Percentiles rank a stretch among this genome's conserved stretches.
These are phyloP conservation scores for Oncorhynchus mykiss DNA, from an alignment of 2,113 vertebrate species.

Conservation along the genomic window DNA sequence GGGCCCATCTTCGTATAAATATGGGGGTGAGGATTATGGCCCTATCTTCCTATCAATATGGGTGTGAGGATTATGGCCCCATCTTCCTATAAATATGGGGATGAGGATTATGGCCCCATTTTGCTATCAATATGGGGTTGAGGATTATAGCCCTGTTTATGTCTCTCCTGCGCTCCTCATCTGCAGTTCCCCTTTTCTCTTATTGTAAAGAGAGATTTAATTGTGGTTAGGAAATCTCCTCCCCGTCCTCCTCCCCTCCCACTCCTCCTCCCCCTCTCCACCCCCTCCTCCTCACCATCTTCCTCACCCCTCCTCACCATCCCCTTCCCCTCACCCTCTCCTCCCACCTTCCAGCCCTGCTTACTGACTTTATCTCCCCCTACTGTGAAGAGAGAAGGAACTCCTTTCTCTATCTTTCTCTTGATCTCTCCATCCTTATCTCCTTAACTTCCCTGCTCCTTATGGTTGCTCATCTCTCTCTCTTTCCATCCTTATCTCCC, in stretches of 20 bases:
- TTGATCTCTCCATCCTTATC: background rate
- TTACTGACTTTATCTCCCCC: background rate
- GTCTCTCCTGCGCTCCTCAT: too few relatives aligned
- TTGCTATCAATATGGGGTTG: too few relatives aligned
- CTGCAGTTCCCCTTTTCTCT: background rate
- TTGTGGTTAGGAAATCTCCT: background rate
- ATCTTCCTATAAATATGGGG: too few relatives aligned
- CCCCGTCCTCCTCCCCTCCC: background rate
- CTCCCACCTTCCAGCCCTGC: background rate
- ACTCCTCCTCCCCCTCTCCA: background rate
- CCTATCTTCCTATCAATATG: too few relatives aligned
- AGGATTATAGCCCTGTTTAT: too few relatives aligned
- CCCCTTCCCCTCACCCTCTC: background rate
- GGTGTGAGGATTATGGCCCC: too few relatives aligned
- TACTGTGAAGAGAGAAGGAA: background rate
- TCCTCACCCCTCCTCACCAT: background rate
- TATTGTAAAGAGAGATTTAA: background rate
- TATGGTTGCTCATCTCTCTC: background rate
- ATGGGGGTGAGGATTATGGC: too few relatives aligned
- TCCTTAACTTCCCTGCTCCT: background rate
- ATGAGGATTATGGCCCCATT: too few relatives aligned
- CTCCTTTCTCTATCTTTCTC: too few relatives aligned
- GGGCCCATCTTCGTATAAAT: too few relatives aligned
- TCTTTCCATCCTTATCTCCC: background rate
- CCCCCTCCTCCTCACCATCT: background rate